A percentile compares a stretch with the other conserved stretches of the same genome.
Conservation (phyloP, 2,797 vertebrate species). For the Eremophila alpestris region DNA sequence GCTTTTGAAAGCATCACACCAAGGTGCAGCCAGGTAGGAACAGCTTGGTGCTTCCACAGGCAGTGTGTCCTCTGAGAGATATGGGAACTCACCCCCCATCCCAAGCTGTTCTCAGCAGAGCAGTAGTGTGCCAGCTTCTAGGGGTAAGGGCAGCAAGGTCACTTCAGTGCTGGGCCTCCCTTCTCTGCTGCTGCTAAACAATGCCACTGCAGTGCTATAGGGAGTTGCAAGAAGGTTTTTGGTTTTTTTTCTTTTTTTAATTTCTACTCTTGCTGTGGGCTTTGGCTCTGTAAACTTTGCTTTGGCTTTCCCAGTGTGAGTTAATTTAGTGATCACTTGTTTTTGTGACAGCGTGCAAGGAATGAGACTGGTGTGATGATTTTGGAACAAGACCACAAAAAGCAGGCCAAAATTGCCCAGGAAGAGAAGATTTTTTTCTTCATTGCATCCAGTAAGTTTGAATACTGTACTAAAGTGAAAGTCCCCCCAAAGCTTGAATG, state of each 20-base stretch:
- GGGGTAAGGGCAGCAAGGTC: fast-evolving
- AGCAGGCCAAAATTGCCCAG: background rate
- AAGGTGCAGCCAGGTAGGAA: background rate
- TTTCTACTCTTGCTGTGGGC: background rate
- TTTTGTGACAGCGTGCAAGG: background rate
- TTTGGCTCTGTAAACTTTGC: background rate
- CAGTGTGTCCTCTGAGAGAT: background rate
- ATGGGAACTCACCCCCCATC: fast-evolving
- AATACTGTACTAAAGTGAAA: background rate
- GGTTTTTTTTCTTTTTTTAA: background rate
- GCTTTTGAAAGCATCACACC: background rate
- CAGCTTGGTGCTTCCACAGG: background rate
- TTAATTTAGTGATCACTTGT: background rate
- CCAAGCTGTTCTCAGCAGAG: background rate
- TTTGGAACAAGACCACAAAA: background rate
- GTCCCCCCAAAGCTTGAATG: background rate
- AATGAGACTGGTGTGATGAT: background rate
- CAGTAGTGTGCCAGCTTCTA: background rate
- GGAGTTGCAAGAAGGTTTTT: background rate
- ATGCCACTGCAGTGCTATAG: background rate
- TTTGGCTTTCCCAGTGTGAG: background rate
- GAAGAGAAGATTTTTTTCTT: background rate
- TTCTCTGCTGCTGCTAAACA: background rate
- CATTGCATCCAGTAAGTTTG: background rate
- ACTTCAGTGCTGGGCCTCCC: background rate